A percentile compares a stretch with the other conserved stretches of the same genome.
Conservation (phyloP, 2,888 invertebrate genomes). For the Octonoba sinensis region DNA sequence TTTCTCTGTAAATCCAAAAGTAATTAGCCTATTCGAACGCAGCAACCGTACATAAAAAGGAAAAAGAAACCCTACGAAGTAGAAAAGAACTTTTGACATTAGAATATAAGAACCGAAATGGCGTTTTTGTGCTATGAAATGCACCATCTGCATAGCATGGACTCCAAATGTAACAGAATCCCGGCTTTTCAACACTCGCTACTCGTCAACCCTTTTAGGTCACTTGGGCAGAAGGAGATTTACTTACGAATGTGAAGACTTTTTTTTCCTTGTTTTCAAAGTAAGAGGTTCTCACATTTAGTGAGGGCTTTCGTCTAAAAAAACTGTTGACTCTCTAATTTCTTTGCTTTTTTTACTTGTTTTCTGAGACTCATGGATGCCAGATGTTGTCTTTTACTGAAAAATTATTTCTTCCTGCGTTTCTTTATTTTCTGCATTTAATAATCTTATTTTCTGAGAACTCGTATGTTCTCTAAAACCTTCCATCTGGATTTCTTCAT, state of each 20-base stretch:
- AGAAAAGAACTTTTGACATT: conserved; percentile 8
- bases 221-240: conserved; percentile 58
- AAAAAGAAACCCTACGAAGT: too few relatives aligned
- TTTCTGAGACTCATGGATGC: conserved; percentile 49
- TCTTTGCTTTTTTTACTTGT: conserved; percentile 34
- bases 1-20: too few relatives aligned
- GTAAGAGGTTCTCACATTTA: conserved; percentile 62
- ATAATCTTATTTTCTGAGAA: conserved; percentile 55
- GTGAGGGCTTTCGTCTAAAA: conserved; percentile 46
- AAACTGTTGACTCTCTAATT: conserved; percentile 62
- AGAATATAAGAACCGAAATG: conserved; percentile 35
- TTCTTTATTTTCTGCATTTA: conserved; percentile 47
- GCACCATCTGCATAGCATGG: conserved; percentile 54
- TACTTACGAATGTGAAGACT: conserved; percentile 38
- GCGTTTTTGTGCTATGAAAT: conserved; percentile 52
- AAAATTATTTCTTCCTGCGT: conserved; percentile 60
- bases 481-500: conserved; percentile 33
- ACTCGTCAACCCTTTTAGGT: conserved; percentile 59
- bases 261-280: conserved; percentile 28
- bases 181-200: conserved; percentile 45
- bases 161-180: conserved; percentile 55
- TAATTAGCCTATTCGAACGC: too few relatives aligned
- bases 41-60: too few relatives aligned
- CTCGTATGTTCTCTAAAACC: conserved; percentile 32
- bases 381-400: conserved; percentile 62